These are phyloP conservation scores for Cassiopea xamachana DNA, from an alignment of 30 jellyfish, hydroid and myxozoan species.

Conservation along the genomic window DNA sequence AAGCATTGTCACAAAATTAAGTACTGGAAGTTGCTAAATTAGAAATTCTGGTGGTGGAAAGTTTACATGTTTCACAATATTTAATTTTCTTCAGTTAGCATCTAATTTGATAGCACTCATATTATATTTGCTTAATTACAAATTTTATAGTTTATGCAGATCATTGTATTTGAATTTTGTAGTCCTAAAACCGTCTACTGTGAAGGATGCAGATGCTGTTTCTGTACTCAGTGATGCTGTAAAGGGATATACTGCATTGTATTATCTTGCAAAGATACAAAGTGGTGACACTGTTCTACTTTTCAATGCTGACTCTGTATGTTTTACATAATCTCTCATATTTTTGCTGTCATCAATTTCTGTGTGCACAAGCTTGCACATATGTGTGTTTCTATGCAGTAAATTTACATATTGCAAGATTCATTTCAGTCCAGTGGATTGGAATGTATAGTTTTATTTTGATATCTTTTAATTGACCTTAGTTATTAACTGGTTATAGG, in stretches of 20 bases:
- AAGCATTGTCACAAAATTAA: too few species aligned
- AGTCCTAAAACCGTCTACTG: conserved; percentile 82
- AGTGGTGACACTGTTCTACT: conserved; percentile 84
- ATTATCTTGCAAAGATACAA: conserved; percentile 80
- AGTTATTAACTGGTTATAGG: conserved; percentile 29
- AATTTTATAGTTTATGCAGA: background rate
- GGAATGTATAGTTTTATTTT: background rate
- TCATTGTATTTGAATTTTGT: background rate
- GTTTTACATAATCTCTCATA: background rate
- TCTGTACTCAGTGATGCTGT: conserved; percentile 87
- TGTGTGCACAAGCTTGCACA: too few species aligned
- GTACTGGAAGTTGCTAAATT: too few species aligned
- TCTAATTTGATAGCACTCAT: too few species aligned
- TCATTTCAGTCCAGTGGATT: too few species aligned
- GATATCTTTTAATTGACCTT: background rate
- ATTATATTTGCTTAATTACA: too few species aligned
- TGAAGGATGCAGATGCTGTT: conserved; percentile 87
- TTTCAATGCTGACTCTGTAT: conserved; percentile 77
- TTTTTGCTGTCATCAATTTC: too few species aligned
- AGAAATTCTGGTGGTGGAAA: too few species aligned
- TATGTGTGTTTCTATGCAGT: too few species aligned
- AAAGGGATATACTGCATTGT: conserved; percentile 90
- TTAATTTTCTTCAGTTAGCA: too few species aligned
- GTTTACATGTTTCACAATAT: too few species aligned
- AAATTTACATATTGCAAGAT: too few species aligned